A percentile compares a stretch with the other conserved stretches of the same genome.
Conservation (phyloP, 2,888 invertebrate species). For the Drosophila suboccidentalis region DNA sequence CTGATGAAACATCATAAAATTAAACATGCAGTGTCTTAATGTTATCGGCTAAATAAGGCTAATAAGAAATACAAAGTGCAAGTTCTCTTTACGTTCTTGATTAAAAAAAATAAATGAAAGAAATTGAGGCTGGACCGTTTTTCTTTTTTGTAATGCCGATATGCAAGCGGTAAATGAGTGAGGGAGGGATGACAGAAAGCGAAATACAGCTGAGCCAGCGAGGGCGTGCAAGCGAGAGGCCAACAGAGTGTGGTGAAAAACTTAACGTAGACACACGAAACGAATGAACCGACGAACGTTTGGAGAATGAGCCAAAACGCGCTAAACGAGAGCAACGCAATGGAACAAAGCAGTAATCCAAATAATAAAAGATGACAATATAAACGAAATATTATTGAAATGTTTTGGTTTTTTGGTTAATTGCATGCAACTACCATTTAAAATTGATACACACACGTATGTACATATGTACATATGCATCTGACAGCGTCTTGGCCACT, state of each 20-base stretch:
- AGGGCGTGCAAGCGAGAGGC: constrained; percentile 51
- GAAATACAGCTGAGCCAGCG: constrained; percentile 54
- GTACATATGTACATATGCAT: constrained; percentile 11
- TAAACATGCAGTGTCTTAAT: constrained; percentile 1
- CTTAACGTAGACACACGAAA: constrained; percentile 32
- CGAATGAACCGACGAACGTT: constrained; percentile 61
- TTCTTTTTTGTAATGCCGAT: constrained; percentile 24
- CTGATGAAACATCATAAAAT: background rate
- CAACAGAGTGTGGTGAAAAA: constrained; percentile 54
- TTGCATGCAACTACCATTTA: constrained; percentile 19
- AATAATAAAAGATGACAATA: constrained; percentile 42
- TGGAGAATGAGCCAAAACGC: constrained; percentile 59
- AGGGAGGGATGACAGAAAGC: constrained; percentile 40
- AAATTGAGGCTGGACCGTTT: constrained; percentile 12
- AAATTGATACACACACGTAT: background rate
- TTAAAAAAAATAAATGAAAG: background rate
- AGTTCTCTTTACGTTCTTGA: constrained; percentile 4
- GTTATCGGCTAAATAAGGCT: background rate
- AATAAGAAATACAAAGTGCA: background rate
- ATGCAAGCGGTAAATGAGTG: constrained; percentile 48
- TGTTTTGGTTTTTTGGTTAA: constrained; percentile 5
- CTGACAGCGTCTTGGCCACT: constrained; percentile 10
- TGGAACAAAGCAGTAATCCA: constrained; percentile 26
- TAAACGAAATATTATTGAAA: constrained; percentile 17
- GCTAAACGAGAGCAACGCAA: constrained; percentile 57